Conservation (phyloP, 64 coral and sea anemone species). For the Montipora foliosa region DNA sequence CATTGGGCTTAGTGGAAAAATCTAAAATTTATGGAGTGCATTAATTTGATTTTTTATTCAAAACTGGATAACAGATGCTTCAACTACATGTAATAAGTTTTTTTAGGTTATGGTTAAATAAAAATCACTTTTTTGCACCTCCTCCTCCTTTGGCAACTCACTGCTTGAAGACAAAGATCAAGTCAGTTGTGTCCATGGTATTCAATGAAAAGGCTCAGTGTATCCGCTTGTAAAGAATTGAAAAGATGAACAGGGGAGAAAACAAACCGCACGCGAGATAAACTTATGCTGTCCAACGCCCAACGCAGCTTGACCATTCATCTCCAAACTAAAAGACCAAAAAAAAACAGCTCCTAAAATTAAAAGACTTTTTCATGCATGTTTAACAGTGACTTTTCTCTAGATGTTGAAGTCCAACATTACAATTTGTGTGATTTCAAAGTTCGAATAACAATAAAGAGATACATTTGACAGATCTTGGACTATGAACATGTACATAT, state of each 20-base stretch:
- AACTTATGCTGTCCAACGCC: constrained; percentile 76
- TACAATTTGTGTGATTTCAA: too few relatives aligned
- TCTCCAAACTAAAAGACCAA: constrained; percentile 63
- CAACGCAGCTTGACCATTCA: constrained; percentile 82
- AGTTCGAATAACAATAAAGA: too few relatives aligned
- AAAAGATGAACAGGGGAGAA: constrained; percentile 77
- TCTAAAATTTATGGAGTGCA: too few relatives aligned
- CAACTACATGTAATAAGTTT: too few relatives aligned
- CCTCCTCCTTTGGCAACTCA: constrained; percentile 93
- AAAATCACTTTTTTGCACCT: constrained; percentile 38
- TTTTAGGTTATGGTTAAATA: too few relatives aligned
- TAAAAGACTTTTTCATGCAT: not conserved
- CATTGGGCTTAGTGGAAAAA: too few relatives aligned
- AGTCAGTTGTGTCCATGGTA: constrained; percentile 82
- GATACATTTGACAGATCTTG: too few relatives aligned
- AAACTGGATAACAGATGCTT: too few relatives aligned
- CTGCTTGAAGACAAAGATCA: constrained; percentile 83
- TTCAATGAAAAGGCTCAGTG: constrained; percentile 63
- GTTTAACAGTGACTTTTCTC: too few relatives aligned
- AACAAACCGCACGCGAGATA: constrained; percentile 87
- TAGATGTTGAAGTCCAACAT: too few relatives aligned
- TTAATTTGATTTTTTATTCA: too few relatives aligned
- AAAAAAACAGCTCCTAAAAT: not conserved
- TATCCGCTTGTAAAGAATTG: constrained; percentile 53
- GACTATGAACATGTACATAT: too few relatives aligned